Evolutionary conservation across 2,113 vertebrate species (phyloP), one percentile per base, ranked within the genome.

Genomic region (Esox niger): DNA sequence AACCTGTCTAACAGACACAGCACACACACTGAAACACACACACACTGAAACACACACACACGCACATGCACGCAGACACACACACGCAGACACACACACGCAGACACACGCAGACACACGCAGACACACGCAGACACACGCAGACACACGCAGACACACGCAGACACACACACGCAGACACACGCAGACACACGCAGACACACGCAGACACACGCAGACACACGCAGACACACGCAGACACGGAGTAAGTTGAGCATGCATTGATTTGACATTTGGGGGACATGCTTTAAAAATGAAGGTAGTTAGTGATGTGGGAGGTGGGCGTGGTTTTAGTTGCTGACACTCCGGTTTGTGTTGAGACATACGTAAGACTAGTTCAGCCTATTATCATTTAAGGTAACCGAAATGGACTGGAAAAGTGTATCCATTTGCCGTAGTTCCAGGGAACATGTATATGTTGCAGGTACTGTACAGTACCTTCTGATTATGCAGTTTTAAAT

Each of bases 1-100:
- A 90, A 84, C 93, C 94, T 94, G 80, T 84, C 94, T 93, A 86
- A 86, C 73, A 94, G 84, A 95, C 89, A 88, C 78, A 88, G 13
- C 78, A 69, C 72, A 70, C 38, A 73, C 65, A 71, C 80, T 66
- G 59, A 70, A 30, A 46, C 13, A 65, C 26, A 47, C 47, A 27
- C 65, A 62, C 6, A 26, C 56, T 43, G 38, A 15, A 43, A 15
- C n/a, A n/a, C n/a, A n/a, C n/a, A n/a, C n/a, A n/a, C n/a, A n/a
- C n/a, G n/a, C n/a, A n/a, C n/a, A n/a, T n/a, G n/a, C n/a, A n/a
- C n/a, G n/a, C n/a, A n/a, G n/a, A n/a, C n/a, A n/a, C n/a, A 64
- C 70, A 70, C 43, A 70, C 77, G 69, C 73, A 82, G 64, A 58
- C 61, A 76, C 63, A n/a, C n/a, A 35, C 26, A 38, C 35, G 11